Conservation (phyloP, 2,888 invertebrate species). For the Belgica antarctica region DNA sequence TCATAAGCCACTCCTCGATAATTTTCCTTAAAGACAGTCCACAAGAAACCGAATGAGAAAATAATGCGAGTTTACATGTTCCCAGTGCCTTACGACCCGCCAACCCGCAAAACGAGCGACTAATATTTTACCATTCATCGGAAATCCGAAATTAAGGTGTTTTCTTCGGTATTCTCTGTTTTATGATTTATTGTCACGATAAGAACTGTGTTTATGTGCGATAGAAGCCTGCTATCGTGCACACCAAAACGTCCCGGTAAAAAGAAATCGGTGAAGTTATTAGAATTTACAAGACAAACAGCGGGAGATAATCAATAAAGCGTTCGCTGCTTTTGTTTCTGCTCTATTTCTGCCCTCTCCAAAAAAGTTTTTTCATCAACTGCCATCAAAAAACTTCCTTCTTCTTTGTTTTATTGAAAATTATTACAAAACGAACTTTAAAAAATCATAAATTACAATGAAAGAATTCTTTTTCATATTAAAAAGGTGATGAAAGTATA, state of each 20-base stretch:
- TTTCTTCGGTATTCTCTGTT: slow-evolving; percentile 1
- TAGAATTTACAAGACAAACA: neutral
- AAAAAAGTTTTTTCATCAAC: neutral
- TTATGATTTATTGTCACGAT: slow-evolving; percentile 43
- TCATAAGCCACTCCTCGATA: slow-evolving; percentile 16
- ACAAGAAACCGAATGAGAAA: neutral
- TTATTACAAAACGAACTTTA: slow-evolving; percentile 29
- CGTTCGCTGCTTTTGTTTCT: neutral
- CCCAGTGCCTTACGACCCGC: neutral
- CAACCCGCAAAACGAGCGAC: neutral
- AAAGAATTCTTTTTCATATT: slow-evolving; percentile 17
- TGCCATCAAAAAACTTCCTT: neutral
- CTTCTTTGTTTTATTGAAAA: slow-evolving; percentile 2
- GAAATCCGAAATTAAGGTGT: slow-evolving; percentile 42
- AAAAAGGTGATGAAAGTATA: slow-evolving; percentile 39
- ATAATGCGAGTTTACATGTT: neutral
- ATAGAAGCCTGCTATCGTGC: neutral
- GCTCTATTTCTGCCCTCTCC: neutral
- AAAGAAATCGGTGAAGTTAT: neutral
- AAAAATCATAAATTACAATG: slow-evolving; percentile 38
- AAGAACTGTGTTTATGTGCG: no score
- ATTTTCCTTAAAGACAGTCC: slow-evolving; percentile 25
- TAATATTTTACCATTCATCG: slow-evolving; percentile 28
- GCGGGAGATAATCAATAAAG: slow-evolving; percentile 32
- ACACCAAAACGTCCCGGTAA: neutral